Evolutionary conservation across 2,113 vertebrate genomes (phyloP), one percentile per base, ranked within the genome.

Genomic region (Bostrychus sinensis): DNA sequence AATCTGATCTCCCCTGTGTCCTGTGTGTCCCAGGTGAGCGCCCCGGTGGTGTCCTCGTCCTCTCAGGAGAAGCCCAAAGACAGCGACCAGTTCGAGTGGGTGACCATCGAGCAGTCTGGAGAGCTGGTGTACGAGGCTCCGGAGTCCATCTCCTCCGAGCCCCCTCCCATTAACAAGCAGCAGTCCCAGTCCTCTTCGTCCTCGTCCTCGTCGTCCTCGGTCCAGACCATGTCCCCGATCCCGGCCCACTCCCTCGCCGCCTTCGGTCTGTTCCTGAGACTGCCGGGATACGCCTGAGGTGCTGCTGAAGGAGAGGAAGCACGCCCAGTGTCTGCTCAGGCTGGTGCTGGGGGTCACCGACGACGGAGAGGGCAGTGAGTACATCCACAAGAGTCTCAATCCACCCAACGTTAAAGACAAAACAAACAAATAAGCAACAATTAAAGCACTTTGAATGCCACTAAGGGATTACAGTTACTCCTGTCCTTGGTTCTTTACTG

Each of bases 361-460:
- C 61, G 97, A 99, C 78, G 97, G 97, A 71, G 97, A 99, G 90
- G 97, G 97, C 91, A 98, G 97, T 99, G 92, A 95, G 97, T 98
- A 8, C 30, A 32, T n/a, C n/a, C n/a, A n/a, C n/a, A n/a, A n/a
- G n/a, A n/a, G n/a, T n/a, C n/a, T n/a, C n/a, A n/a, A n/a, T n/a
- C n/a, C n/a, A n/a, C n/a, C n/a, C n/a, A n/a, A n/a, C n/a, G n/a
- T n/a, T n/a, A n/a, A n/a, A n/a, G n/a, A n/a, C n/a, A n/a, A n/a
- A n/a, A n/a, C n/a, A n/a, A n/a, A n/a, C n/a, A n/a, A n/a, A n/a
- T n/a, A n/a, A n/a, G n/a, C n/a, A n/a, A n/a, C n/a, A n/a, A n/a
- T n/a, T n/a, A n/a, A n/a, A n/a, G n/a, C n/a, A n/a, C n/a, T n/a
- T n/a, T n/a, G n/a, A n/a, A n/a, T n/a, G n/a, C n/a, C n/a, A n/a